Evolutionary conservation across 2,888 invertebrate species (phyloP).

Genomic region (Dioctria linearis): DNA sequence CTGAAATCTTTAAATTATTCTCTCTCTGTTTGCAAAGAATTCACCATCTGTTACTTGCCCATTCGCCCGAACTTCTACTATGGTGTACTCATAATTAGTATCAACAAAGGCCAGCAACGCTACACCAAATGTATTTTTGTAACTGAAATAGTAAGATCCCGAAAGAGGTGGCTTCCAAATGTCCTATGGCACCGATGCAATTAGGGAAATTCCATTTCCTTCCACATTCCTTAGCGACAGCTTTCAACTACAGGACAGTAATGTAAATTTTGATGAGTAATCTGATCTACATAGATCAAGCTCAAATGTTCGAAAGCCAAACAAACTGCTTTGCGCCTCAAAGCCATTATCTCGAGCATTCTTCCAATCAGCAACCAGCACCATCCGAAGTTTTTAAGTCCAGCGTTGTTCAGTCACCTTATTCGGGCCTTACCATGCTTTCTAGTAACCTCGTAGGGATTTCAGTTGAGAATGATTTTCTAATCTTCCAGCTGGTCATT

Average conservation of each 20-base stretch:
- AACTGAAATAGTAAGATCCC: conserved; percentile 57
- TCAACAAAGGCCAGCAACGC: conserved; percentile 55
- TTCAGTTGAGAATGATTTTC: too few species aligned
- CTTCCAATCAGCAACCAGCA: too few species aligned
- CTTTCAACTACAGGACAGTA: conserved; percentile 4
- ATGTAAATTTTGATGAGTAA: too few species aligned
- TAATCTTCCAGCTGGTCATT: too few species aligned
- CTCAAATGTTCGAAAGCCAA: too few species aligned
- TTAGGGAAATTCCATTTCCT: conserved; percentile 54
- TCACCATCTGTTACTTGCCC: conserved; percentile 51
- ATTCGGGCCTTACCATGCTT: too few species aligned
- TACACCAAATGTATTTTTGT: conserved; percentile 58
- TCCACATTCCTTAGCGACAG: conserved; percentile 49
- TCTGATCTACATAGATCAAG: too few species aligned
- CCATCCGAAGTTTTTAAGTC: too few species aligned
- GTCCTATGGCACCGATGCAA: conserved; percentile 55
- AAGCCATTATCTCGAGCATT: too few species aligned
- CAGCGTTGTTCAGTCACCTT: too few species aligned
- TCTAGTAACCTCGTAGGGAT: too few species aligned
- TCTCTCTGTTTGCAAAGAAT: neutral
- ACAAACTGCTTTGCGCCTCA: too few species aligned
- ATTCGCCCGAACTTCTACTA: conserved; percentile 44
- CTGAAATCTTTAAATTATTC: conserved; percentile 45
- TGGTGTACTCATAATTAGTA: conserved; percentile 53
- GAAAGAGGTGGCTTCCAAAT: conserved; percentile 55